Conservation (phyloP, 1,140 invertebrate species). For the Bombyx mori region ASM3026992v2 NC_085116.1:7074501-7075000, state of each 20-base stretch:
- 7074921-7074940: conserved; percentile 38
- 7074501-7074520: conserved; percentile 59
- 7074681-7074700: conserved; percentile 73
- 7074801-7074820: conserved; percentile 70
- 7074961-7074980: conserved; percentile 69
- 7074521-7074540: conserved; percentile 62
- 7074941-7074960: conserved; percentile 63
- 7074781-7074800: conserved; percentile 90
- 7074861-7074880: conserved; percentile 20
- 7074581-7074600: conserved; percentile 26
- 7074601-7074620: conserved; percentile 9
- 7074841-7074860: conserved; percentile 14
- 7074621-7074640: conserved; percentile 18
- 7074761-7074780: conserved; percentile 95
- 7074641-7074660: conserved; percentile 47
- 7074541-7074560: conserved; percentile 58
- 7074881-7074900: conserved; percentile 45
- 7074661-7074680: conserved; percentile 49
- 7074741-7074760: conserved; percentile 90
- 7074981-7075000: conserved; percentile 66
- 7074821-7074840: conserved; percentile 31
- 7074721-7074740: conserved; percentile 90
- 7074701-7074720: conserved; percentile 97
- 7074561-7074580: conserved; percentile 32
- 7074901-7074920: conserved; percentile 27